These are phyloP conservation scores for Brachionus plicatilis DNA, from an alignment of 1,140 invertebrate species.

Conservation along the genomic window DNA sequence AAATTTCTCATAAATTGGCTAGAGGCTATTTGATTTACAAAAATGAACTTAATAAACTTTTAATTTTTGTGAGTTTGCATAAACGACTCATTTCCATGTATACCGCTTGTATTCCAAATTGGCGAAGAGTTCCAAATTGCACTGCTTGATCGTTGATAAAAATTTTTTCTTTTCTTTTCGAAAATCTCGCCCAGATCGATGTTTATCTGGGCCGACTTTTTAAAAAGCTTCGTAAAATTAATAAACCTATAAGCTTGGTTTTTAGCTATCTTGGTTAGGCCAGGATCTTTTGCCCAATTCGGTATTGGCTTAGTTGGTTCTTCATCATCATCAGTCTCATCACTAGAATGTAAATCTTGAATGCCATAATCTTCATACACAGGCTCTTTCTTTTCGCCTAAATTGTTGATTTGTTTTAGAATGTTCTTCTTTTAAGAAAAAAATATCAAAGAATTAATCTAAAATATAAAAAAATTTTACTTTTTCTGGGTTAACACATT, in stretches of 20 bases:
- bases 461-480: not conserved
- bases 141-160: conserved; percentile 26
- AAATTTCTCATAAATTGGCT: not conserved
- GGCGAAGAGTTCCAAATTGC: conserved; percentile 16
- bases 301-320: conserved; percentile 29
- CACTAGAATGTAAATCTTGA: not conserved
- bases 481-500: not conserved
- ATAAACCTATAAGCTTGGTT: conserved; percentile 8
- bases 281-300: conserved; percentile 1
- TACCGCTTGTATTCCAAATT: conserved; percentile 33
- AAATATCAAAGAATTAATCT: not conserved
- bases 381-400: not conserved
- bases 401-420: not conserved
- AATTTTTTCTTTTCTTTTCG: conserved; percentile 18
- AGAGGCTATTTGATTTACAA: not conserved
- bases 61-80: conserved; percentile 9
- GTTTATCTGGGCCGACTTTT: not conserved
- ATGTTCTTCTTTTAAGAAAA: not conserved
- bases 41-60: not conserved
- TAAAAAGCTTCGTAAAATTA: conserved; percentile 34
- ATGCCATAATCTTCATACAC: conserved; percentile 12
- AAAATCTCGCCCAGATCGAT: conserved; percentile 3
- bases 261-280: not conserved
- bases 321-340: conserved; percentile 32
- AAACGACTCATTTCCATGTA: conserved; percentile 37